Evolutionary conservation across 2,888 invertebrate genomes (phyloP).

Genomic region (Campoplex nolae): DNA sequence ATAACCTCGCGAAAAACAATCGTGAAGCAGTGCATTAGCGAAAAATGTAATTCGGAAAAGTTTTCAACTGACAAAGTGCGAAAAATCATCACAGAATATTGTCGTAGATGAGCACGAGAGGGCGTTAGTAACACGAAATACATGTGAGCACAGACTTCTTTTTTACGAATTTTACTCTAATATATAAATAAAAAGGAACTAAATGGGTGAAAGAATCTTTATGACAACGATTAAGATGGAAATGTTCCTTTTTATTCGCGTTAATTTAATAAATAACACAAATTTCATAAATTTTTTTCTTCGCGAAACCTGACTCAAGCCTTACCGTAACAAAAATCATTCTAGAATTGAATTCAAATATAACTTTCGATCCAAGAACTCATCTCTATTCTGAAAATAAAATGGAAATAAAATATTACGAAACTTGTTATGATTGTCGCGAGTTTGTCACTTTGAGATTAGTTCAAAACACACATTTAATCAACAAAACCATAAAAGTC

Average conservation of each 20-base stretch:
- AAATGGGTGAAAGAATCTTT: too few species aligned
- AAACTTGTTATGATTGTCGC: not conserved
- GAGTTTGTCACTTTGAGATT: not conserved
- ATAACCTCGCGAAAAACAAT: not conserved
- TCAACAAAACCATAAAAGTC: not conserved
- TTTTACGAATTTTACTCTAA: not conserved
- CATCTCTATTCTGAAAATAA: not conserved
- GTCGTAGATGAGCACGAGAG: conserved; percentile 2
- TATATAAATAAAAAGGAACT: not conserved
- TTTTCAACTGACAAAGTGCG: not conserved
- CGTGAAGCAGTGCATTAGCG: not conserved
- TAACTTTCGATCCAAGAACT: not conserved
- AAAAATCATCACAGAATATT: not conserved
- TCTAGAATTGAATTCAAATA: not conserved
- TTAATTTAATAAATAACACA: not conserved
- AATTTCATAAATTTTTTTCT: not conserved
- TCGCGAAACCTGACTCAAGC: not conserved
- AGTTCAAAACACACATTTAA: not conserved
- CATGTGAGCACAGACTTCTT: not conserved
- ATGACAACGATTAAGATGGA: not conserved
- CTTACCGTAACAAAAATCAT: not conserved
- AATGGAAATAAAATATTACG: not conserved
- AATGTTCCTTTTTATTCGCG: not conserved
- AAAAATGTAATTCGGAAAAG: not conserved
- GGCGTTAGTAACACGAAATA: not conserved